Evolutionary conservation across 2,888 invertebrate species (phyloP), one percentile per base, ranked within the genome.

Genomic region (Venustoraphidia nigricollis): DNA sequence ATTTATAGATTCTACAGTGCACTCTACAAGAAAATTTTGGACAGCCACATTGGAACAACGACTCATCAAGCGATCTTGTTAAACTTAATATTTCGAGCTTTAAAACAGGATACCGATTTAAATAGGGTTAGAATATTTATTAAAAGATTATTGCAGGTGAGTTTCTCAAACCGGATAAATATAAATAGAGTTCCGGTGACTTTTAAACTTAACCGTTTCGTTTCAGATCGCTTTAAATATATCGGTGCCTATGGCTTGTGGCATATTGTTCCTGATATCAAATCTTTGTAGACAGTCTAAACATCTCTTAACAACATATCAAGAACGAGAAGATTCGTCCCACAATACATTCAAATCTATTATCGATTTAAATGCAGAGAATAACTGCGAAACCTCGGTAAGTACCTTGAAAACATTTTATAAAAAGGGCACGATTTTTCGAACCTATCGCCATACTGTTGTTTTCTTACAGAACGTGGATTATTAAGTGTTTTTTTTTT

Each of bases 11-110:
- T 83, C 69, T 96, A 94, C 68, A 78, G 81, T 51, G 85, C 92
- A 1, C 74, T 98, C 36, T 98, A 98, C 63, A 77, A 79, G 17
- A 94, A 94, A 62, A 64, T 98, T 49, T 64, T 83, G 0, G 89
- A 89, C 63, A 73, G 87, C 0, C 80, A 83, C 48, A 64, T 91
- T 48, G 70, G 73, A 6, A 76, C 75, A 10, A 80, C 85, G 0
- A 75, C 79, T 0, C 79, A 81, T 58, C 79, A 80, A 43, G 83
- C 90, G 1, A 76, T 92, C 53, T 78, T 95, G 55, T 73, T 96
- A 54, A 92, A 91, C 59, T 76, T 97, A 49, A 66, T 95, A 14
- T 93, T 83, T 67, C 86, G 88, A 63, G 83, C 92, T 40, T 69
- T 96, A 57, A 79, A 81, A 59, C 79, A 77, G 52, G 97, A 98